Evolutionary conservation across 2,888 invertebrate species (phyloP).

Genomic region (Phortica okadai): DNA sequence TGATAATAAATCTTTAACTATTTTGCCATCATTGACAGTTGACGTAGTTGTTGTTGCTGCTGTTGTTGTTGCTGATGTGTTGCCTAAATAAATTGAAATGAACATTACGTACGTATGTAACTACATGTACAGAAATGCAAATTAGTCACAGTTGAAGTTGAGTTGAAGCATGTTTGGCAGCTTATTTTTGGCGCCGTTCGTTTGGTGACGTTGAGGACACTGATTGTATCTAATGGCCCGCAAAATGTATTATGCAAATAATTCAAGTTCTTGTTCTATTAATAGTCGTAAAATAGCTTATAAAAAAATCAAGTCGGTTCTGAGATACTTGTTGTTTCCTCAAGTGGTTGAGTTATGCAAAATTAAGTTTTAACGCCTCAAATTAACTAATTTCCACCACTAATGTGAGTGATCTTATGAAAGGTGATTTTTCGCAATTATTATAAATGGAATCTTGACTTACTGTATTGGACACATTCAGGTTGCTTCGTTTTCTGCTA

Average conservation of each 20-base stretch:
- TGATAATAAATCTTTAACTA: slow-evolving; percentile 23
- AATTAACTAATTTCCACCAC: too few relatives aligned
- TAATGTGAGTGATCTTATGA: too few relatives aligned
- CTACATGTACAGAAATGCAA: neutral
- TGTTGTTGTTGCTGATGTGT: neutral
- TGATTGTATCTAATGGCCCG: neutral
- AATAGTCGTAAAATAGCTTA: neutral
- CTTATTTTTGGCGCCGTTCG: too few relatives aligned
- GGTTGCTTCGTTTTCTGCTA: too few relatives aligned
- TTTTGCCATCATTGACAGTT: neutral
- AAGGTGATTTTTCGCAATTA: too few relatives aligned
- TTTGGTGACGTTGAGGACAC: neutral
- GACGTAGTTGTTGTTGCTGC: neutral
- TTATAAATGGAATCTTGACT: too few relatives aligned
- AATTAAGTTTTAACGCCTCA: too few relatives aligned
- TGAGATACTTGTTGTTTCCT: too few relatives aligned
- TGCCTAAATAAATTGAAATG: neutral
- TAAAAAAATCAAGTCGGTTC: too few relatives aligned
- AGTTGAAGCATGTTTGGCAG: neutral
- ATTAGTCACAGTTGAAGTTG: neutral
- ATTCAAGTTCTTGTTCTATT: neutral
- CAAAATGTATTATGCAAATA: neutral
- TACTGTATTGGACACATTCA: too few relatives aligned
- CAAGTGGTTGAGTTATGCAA: too few relatives aligned
- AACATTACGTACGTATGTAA: neutral